Percentiles rank a stretch among this genome's conserved stretches.
phyloP scores from a whole-genome alignment of 2,888 invertebrate species.

The Isotomurus palustris region DNA sequence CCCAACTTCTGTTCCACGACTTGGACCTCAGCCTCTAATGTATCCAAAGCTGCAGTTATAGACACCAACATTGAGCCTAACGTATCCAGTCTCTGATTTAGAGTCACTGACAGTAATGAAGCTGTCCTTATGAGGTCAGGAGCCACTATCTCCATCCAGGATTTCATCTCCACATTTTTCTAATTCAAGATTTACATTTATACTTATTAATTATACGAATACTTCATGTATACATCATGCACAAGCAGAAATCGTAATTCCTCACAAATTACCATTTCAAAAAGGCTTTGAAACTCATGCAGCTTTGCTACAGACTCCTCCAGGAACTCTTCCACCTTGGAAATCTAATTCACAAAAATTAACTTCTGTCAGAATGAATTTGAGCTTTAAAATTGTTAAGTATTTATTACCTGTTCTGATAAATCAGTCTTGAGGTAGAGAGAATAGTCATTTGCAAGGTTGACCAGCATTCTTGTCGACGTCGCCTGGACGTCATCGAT shows the following conservation, averaged over 20 bases:
- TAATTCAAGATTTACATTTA: conserved; percentile 16
- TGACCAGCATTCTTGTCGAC: conserved; percentile 25
- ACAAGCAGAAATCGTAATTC: not conserved
- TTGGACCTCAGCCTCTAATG: conserved; percentile 32
- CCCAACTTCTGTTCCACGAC: conserved; percentile 38
- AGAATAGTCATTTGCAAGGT: conserved; percentile 42
- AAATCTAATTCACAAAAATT: conserved; percentile 24
- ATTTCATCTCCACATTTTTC: conserved; percentile 40
- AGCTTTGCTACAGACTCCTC: conserved; percentile 43
- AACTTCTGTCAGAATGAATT: not conserved
- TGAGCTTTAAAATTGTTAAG: not conserved
- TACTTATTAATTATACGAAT: conserved; percentile 5
- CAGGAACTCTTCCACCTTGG: conserved; percentile 41
- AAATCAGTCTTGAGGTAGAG: conserved; percentile 41
- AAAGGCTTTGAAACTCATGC: conserved; percentile 43
- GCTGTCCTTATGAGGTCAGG: conserved; percentile 38
- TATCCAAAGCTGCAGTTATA: conserved; percentile 33
- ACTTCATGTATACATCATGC: not conserved
- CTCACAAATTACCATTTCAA: conserved; percentile 44
- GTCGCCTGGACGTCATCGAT: not conserved
- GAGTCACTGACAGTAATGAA: conserved; percentile 19
- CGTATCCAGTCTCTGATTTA: conserved; percentile 37
- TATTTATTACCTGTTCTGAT: conserved; percentile 25
- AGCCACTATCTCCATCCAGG: conserved; percentile 31
- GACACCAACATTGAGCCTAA: conserved; percentile 31